Evolutionary conservation across 1,140 invertebrate genomes (phyloP).

Genomic region (Lepeophtheirus salmonis): DNA sequence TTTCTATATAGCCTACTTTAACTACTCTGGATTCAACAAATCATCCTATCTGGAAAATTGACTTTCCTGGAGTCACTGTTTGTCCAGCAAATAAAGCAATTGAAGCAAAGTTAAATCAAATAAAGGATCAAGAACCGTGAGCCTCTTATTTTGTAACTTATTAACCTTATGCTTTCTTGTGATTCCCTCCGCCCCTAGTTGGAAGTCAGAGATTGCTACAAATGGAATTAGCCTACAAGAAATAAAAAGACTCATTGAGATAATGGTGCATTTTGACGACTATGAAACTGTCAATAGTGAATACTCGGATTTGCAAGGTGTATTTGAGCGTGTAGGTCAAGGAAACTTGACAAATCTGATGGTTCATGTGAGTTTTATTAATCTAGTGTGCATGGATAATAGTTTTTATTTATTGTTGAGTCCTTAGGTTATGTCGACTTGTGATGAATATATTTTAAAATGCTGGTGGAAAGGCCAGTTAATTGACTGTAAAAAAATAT

Average conservation of each 20-base stretch:
- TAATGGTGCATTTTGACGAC: slow-evolving; percentile 8
- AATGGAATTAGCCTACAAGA: background rate
- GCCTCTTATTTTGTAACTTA: background rate
- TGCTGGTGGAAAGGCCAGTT: slow-evolving; percentile 44
- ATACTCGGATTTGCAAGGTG: background rate
- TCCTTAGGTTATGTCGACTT: slow-evolving; percentile 22
- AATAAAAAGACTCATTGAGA: slow-evolving; percentile 1
- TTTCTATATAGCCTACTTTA: slow-evolving; percentile 6
- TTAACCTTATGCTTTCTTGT: background rate
- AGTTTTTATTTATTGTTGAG: too few species aligned
- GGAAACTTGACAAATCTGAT: slow-evolving; percentile 4
- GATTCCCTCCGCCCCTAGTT: background rate
- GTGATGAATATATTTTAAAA: slow-evolving; percentile 22
- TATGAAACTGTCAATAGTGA: background rate
- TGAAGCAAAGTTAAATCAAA: background rate
- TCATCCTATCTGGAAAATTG: slow-evolving; percentile 15
- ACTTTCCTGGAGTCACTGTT: slow-evolving; percentile 13
- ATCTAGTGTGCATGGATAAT: too few species aligned
- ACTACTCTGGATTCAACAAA: slow-evolving; percentile 12
- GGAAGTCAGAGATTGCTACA: background rate
- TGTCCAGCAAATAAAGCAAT: slow-evolving; percentile 7
- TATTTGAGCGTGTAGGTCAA: background rate
- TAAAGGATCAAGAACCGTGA: background rate
- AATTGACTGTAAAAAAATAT: slow-evolving; percentile 37
- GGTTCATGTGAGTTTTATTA: background rate